Conservation (phyloP, 2,113 vertebrate species). For the Choloepus hoffmanni region DNA sequence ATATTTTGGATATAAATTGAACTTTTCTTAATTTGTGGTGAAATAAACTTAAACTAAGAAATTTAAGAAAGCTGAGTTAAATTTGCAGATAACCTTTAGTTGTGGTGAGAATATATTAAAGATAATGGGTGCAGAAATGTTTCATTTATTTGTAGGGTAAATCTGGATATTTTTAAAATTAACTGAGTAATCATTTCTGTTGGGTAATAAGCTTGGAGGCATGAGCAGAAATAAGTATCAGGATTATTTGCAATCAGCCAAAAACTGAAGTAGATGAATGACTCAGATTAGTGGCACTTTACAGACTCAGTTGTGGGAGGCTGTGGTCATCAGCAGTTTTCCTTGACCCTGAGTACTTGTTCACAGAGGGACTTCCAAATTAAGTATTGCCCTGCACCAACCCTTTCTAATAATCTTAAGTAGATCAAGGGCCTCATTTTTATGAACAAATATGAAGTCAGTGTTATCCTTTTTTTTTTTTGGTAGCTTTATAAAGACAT, state of each 20-base stretch:
- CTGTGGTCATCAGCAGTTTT: neutral
- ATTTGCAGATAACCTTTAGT: neutral
- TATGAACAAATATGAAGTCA: neutral
- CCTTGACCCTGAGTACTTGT: neutral
- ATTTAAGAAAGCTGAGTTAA: conserved; percentile 27
- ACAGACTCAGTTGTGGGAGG: neutral
- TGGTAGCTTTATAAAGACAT: neutral
- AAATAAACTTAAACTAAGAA: conserved; percentile 7
- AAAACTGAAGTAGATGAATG: neutral
- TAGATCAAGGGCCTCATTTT: neutral
- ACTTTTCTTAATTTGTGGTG: conserved; percentile 42
- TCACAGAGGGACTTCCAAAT: neutral
- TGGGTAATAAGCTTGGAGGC: neutral
- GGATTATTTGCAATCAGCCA: neutral
- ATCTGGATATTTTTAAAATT: neutral
- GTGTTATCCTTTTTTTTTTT: neutral
- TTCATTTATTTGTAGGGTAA: conserved; percentile 18
- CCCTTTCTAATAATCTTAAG: no score
- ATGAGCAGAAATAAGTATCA: neutral
- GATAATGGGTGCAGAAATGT: neutral
- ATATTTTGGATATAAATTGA: conserved; percentile 75
- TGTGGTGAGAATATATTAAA: neutral
- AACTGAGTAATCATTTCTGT: neutral
- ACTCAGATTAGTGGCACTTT: neutral
- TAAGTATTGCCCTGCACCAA: neutral